Base-by-base conservation (phyloP, 2,113 vertebrate genomes). In the Hirundichthys speculiger region DNA sequence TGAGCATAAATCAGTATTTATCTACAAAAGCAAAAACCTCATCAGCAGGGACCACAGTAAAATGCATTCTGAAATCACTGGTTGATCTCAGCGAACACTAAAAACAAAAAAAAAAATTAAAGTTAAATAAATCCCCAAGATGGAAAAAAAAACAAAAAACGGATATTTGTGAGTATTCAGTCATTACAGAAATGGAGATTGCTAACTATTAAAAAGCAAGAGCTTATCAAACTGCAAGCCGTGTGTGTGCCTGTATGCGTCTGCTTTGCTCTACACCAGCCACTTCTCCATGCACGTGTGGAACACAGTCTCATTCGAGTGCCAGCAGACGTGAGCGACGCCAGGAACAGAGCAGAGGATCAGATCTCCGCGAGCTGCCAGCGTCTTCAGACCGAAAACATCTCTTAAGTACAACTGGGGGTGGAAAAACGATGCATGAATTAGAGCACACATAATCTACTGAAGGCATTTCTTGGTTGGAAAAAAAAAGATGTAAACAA, bases 271-370 rank as follows among this genome's bases (percentile, higher is more conserved):
- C 78, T 84, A 90, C 16, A 83, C 90, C 45, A 97, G 93, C 95
- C 95, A 97, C 18, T 94, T 94, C 70, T 94, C 92, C 14, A 97
- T 94, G 75, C 94, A 96, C 24, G 59, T 56, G 45, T 93, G 91
- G 51, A 93, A 96, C 2, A 96, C 94, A 0, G 95, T 95, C 56
- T 93, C 89, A 15, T 96, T 96, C 5, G 94, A 95, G 80, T 97
- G 96, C 95, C 95, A 96, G 57, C 41, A 57, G 0, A 94, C 79
- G 64, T 96, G 96, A 22, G 86, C 24, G 4, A 97, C 92, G 0
- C 91, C 94, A 0, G 94, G 73, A 57, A 95, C 59, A 0, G 87
- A 84, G 38, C 94, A 96, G 49, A 92, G 45, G 63, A 89, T 84
- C 50, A 97, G 84, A 83, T 94, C 93, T 5, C 93, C 94, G 1